Evolutionary conservation across 1,140 invertebrate genomes (phyloP).

Genomic region (Brachionus plicatilis): DNA sequence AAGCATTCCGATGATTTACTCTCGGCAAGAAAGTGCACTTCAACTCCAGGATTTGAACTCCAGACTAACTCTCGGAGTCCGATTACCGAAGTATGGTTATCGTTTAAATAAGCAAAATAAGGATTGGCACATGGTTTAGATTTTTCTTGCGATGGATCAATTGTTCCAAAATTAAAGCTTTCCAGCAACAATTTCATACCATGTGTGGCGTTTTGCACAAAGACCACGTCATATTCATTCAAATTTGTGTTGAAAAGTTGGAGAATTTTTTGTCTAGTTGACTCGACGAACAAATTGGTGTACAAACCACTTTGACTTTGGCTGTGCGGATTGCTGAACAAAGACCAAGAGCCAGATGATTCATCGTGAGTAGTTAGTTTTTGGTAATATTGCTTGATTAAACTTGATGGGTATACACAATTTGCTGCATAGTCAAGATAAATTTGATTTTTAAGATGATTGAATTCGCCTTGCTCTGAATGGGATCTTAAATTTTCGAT

Average conservation of each 20-base stretch:
- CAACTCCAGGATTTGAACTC: not conserved
- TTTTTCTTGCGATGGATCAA: slow-evolving; percentile 45
- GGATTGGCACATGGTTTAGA: not conserved
- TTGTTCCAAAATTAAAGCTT: slow-evolving; percentile 63
- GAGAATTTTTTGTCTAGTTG: slow-evolving; percentile 70
- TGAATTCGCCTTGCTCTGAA: slow-evolving; percentile 28
- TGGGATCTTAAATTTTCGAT: slow-evolving; percentile 40
- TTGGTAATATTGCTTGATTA: slow-evolving; percentile 66
- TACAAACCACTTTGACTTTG: slow-evolving; percentile 64
- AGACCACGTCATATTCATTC: slow-evolving; percentile 78
- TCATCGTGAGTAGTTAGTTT: slow-evolving; percentile 60
- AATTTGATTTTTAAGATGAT: slow-evolving; percentile 55
- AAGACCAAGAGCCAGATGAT: slow-evolving; percentile 41
- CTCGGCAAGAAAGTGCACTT: not conserved
- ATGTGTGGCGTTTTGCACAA: slow-evolving; percentile 80
- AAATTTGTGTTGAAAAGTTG: slow-evolving; percentile 73
- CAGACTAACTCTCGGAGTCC: slow-evolving; percentile 70
- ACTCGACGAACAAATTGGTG: slow-evolving; percentile 72
- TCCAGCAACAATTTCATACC: slow-evolving; percentile 77
- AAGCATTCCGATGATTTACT: not conserved
- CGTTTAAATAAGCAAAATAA: slow-evolving; percentile 69
- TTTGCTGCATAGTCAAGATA: slow-evolving; percentile 87
- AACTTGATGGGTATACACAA: slow-evolving; percentile 70
- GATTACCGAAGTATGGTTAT: slow-evolving; percentile 90
- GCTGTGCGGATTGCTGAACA: slow-evolving; percentile 84